Conservation (phyloP, 2,797 vertebrate species). For the Vespertilio murinus region DNA sequence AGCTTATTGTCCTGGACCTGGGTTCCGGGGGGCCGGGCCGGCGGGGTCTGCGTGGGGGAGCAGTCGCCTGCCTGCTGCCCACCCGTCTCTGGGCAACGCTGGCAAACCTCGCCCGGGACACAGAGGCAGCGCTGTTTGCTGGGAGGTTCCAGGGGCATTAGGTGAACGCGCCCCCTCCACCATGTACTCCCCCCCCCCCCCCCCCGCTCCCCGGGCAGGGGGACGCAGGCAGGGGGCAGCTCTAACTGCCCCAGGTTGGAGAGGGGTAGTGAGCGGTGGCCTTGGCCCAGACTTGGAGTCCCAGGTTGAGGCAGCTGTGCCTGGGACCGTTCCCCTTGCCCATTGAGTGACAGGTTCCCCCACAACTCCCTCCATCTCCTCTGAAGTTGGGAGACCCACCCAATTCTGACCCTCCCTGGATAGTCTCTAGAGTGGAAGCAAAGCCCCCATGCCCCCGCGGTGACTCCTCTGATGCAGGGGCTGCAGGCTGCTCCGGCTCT, state of each 20-base stretch:
- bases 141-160: not conserved
- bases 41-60: not conserved
- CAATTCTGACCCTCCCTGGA: not conserved
- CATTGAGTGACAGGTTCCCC: not conserved
- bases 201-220: rapidly evolving
- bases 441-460: rapidly evolving
- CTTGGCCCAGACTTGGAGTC: not conserved
- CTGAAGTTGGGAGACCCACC: not conserved
- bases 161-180: not conserved
- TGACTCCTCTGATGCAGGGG: no score
- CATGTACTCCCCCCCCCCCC: no score
- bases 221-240: not conserved
- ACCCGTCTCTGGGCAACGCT: constrained; percentile 71
- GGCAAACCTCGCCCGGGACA: not conserved
- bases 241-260: not conserved
- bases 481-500: not conserved
- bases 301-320: not conserved
- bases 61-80: not conserved
- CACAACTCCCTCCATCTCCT: not conserved
- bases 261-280: not conserved
- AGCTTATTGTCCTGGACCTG: constrained; percentile 34
- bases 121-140: constrained; percentile 46
- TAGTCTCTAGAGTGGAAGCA: not conserved
- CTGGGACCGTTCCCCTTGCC: not conserved
- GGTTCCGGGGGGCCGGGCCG: not conserved